A percentile compares a stretch with the other conserved stretches of the same genome.
Evolutionary conservation across 2,113 vertebrate species (phyloP).

Genomic region (Desmodus rotundus): DNA sequence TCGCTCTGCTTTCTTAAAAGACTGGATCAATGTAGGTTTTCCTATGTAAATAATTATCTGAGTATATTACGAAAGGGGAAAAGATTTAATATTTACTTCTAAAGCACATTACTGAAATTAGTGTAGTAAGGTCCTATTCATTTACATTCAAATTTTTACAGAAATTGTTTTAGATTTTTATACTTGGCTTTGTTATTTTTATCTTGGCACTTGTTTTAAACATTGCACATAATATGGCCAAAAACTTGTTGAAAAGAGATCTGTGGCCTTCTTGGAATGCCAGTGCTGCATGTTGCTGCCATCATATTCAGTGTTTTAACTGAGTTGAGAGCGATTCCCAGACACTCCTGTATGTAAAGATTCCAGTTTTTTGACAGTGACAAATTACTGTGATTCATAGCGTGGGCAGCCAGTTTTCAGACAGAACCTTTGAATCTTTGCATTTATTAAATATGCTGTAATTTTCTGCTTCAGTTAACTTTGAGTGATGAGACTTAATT

Average conservation of each 20-base stretch:
- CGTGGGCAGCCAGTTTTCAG: neutral
- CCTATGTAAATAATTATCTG: neutral
- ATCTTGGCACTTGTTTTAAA: neutral
- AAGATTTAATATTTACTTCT: neutral
- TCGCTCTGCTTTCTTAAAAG: neutral
- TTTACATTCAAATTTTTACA: slow-evolving; percentile 11
- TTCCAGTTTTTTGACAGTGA: neutral
- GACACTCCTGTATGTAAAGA: neutral
- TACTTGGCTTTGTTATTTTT: neutral
- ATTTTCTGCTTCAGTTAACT: neutral
- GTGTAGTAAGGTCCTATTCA: neutral
- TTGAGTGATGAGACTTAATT: neutral
- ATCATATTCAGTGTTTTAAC: neutral
- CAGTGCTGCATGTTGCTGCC: neutral
- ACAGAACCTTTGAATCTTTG: neutral
- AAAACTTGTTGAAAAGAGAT: neutral
- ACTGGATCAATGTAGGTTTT: neutral
- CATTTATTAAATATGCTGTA: neutral
- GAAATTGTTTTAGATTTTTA: neutral
- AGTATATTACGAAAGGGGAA: neutral
- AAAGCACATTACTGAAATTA: neutral
- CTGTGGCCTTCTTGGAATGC: neutral
- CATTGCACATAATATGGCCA: neutral
- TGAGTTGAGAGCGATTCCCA: neutral
- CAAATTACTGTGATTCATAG: neutral